phyloP scores from a whole-genome alignment of 1,140 invertebrate genomes.

The Liolophura sinensis region DNA sequence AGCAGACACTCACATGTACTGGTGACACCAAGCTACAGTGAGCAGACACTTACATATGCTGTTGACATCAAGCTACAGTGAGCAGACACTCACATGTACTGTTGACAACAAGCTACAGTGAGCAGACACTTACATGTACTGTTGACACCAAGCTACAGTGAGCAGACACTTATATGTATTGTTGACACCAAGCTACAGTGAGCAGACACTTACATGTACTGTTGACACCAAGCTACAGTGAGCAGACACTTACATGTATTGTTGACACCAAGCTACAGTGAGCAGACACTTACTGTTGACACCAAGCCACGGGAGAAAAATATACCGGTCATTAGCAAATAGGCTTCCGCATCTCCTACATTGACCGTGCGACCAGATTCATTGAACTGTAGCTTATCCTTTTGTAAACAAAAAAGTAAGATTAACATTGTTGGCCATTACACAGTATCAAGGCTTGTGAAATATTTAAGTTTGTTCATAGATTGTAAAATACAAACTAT shows the following conservation, averaged over 20 bases:
- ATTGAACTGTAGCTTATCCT: conserved; percentile 48
- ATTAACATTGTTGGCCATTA: neutral
- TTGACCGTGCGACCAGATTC: conserved; percentile 40
- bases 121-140: too few relatives aligned
- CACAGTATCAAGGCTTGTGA: neutral
- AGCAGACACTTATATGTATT: too few relatives aligned
- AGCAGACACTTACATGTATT: conserved; percentile 30
- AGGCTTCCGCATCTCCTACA: conserved; percentile 40
- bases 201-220: neutral
- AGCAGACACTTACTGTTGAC: conserved; percentile 40
- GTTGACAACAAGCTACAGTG: too few relatives aligned
- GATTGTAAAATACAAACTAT: too few relatives aligned
- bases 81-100: too few relatives aligned
- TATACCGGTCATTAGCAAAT: conserved; percentile 47
- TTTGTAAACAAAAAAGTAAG: conserved; percentile 4
- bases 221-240: neutral
- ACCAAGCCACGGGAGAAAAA: conserved; percentile 50
- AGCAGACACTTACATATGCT: too few relatives aligned
- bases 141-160: too few relatives aligned
- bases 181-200: neutral
- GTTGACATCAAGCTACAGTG: too few relatives aligned
- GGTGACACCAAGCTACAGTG: too few relatives aligned
- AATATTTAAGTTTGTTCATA: neutral
- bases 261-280: too few relatives aligned
- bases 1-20: too few relatives aligned